These are phyloP conservation scores for Drepanosiphum platanoidis DNA, from an alignment of 2,888 invertebrate genomes.

Conservation along the genomic window DNA sequence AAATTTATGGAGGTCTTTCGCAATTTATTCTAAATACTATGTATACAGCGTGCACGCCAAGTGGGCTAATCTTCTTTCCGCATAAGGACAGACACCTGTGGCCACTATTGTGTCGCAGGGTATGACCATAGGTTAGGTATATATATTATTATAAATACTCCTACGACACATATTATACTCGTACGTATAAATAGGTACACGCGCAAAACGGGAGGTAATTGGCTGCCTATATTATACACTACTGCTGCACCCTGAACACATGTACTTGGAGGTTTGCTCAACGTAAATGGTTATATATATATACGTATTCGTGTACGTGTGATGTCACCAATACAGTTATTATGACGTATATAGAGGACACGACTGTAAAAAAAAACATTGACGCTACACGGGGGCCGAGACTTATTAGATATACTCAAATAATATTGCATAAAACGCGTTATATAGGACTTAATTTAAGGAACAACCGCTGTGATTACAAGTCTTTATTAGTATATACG, in stretches of 20 bases:
- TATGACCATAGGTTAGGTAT: neutral
- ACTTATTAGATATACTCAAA: neutral
- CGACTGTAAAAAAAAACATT: neutral
- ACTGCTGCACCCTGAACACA: conserved; percentile 40
- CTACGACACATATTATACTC: conserved; percentile 11
- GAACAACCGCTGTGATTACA: conserved; percentile 23
- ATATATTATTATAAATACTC: conserved; percentile 2
- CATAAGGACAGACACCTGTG: conserved; percentile 53
- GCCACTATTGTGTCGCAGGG: conserved; percentile 45
- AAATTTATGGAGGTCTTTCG: conserved; percentile 35
- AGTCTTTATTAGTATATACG: neutral
- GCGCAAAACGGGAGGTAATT: conserved; percentile 30
- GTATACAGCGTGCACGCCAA: conserved; percentile 39
- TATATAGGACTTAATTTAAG: conserved; percentile 5
- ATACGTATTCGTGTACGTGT: neutral
- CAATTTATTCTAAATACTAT: conserved; percentile 50
- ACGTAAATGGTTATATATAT: neutral
- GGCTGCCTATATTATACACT: too few species aligned
- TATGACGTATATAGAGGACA: conserved; percentile 22
- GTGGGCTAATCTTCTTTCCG: conserved; percentile 56
- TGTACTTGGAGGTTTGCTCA: neutral
- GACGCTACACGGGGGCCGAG: conserved; percentile 24
- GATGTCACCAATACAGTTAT: conserved; percentile 38
- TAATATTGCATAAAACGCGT: neutral
- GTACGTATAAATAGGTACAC: neutral